phyloP scores from a whole-genome alignment of 2,113 vertebrate species.

The Cryptotis parvus region DNA sequence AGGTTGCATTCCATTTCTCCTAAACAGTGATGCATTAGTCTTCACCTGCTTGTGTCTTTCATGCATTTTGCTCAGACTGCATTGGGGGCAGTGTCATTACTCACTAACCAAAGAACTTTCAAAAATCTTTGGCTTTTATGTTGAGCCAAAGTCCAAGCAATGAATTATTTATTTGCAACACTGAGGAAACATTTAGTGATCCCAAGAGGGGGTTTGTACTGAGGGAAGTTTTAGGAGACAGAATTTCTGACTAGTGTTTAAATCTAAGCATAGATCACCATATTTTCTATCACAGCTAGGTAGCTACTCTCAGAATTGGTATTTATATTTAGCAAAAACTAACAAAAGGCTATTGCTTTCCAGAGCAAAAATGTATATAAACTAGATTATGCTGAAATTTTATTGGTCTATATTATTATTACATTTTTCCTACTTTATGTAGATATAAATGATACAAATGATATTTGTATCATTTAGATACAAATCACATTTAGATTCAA shows the following conservation, averaged over 20 bases:
- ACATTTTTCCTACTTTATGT: not conserved
- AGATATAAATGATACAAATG: not conserved
- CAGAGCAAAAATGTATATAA: not conserved
- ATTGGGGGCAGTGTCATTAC: slow-evolving; percentile 83
- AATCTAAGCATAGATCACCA: too few relatives aligned
- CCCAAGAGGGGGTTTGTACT: slow-evolving; percentile 85
- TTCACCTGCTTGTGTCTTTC: not conserved
- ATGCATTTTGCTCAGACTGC: too few relatives aligned
- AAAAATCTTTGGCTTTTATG: slow-evolving; percentile 82
- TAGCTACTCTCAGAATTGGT: too few relatives aligned
- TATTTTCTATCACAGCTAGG: too few relatives aligned
- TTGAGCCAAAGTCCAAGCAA: slow-evolving; percentile 81
- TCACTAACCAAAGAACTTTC: slow-evolving; percentile 86
- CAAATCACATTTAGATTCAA: not conserved
- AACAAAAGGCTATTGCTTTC: too few relatives aligned
- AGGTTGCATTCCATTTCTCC: not conserved
- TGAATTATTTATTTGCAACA: slow-evolving; percentile 92
- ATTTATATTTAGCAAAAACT: too few relatives aligned
- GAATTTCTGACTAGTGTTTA: too few relatives aligned
- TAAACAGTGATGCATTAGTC: not conserved
- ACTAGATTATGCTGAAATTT: not conserved
- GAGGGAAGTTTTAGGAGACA: slow-evolving; percentile 74
- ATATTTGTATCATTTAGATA: too few relatives aligned
- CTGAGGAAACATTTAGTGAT: slow-evolving; percentile 90
- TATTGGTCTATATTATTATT: not conserved